These are phyloP conservation scores for Fragum whitleyi DNA, from an alignment of 2,888 invertebrate genomes.

Conservation along the genomic window DNA sequence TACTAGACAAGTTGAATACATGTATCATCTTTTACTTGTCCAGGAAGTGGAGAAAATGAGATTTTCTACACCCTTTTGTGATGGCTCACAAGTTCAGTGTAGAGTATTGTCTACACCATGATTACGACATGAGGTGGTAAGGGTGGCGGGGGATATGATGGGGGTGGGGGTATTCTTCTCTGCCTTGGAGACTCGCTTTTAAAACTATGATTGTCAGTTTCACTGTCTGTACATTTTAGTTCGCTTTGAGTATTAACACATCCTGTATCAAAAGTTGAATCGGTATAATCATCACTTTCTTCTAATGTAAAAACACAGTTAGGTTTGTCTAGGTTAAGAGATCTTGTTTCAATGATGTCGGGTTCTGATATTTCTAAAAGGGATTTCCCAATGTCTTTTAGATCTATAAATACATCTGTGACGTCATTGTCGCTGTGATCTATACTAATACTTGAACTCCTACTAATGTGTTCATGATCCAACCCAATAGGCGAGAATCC, in stretches of 20 bases:
- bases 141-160: slow-evolving; percentile 47
- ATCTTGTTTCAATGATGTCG: neutral
- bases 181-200: neutral
- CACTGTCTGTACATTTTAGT: neutral
- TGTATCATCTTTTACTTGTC: too few species aligned
- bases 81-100: too few species aligned
- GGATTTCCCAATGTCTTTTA: slow-evolving; percentile 1
- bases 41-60: too few species aligned
- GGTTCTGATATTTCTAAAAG: neutral
- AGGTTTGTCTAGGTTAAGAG: neutral
- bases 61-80: too few species aligned
- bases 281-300: neutral
- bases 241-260: neutral
- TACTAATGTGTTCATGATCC: slow-evolving; percentile 7
- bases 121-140: slow-evolving; percentile 25
- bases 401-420: slow-evolving; percentile 16
- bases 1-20: too few species aligned
- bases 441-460: neutral
- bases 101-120: too few species aligned
- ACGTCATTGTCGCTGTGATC: slow-evolving; percentile 1
- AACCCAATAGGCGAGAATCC: slow-evolving; percentile 18
- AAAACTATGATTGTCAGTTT: neutral
- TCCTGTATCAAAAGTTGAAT: neutral
- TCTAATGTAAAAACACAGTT: slow-evolving; percentile 1
- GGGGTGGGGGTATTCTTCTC: slow-evolving; percentile 32